Conservation (phyloP, 2,888 invertebrate species). For the Synanthedon vespiformis region DNA sequence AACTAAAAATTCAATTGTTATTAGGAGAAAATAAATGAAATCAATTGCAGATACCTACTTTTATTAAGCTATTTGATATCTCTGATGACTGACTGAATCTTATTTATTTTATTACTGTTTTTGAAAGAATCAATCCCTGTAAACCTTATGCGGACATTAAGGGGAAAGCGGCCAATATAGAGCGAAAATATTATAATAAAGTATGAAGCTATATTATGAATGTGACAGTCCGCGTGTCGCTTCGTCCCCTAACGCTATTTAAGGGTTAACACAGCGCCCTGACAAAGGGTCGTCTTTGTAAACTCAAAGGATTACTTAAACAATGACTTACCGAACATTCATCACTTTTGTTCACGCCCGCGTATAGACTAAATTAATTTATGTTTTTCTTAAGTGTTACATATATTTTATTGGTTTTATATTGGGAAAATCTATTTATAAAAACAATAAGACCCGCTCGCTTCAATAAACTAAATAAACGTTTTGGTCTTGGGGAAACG, state of each 20-base stretch:
- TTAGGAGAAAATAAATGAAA: no score
- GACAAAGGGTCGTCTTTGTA: conserved; percentile 55
- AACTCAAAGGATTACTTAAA: conserved; percentile 58
- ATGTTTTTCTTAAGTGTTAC: no score
- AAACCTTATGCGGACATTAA: conserved; percentile 15
- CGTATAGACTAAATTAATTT: conserved; percentile 38
- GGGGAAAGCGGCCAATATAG: conserved; percentile 49
- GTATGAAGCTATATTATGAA: conserved; percentile 62
- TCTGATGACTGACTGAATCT: no score
- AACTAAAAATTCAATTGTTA: no score
- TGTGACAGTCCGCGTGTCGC: conserved; percentile 64
- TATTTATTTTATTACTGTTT: no score
- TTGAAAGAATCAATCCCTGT: conserved; percentile 11
- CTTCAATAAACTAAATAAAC: no score
- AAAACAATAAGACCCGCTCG: no score
- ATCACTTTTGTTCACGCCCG: conserved; percentile 49
- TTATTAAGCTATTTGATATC: no score
- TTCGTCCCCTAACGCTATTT: conserved; percentile 38
- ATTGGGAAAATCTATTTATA: no score
- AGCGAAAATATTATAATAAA: conserved; percentile 65
- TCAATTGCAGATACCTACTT: no score
- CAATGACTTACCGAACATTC: conserved; percentile 50
- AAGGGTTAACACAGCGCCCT: conserved; percentile 44
- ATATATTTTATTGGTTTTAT: conserved; percentile 1
- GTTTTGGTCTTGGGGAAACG: no score